These are phyloP conservation scores for Euura saliciscinereae DNA, from an alignment of 1,140 invertebrate genomes.

Conservation along the genomic window DNA sequence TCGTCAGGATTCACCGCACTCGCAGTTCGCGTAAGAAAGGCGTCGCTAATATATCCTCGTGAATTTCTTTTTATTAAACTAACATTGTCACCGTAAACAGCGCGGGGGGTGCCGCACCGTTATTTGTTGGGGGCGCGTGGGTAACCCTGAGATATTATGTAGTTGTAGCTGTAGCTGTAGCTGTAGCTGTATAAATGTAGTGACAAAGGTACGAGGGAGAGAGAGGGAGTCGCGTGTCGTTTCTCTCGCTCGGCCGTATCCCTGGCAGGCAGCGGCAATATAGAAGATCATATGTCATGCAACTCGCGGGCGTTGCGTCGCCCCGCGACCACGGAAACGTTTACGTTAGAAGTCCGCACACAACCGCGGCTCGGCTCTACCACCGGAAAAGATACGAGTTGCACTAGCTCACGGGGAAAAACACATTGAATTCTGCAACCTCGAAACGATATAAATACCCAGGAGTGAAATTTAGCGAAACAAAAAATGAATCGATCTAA, in stretches of 20 bases:
- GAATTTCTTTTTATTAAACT: constrained; percentile 37
- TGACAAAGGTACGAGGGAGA: constrained; percentile 29
- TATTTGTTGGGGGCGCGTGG: constrained; percentile 38
- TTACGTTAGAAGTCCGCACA: neutral
- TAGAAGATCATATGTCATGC: constrained; percentile 54
- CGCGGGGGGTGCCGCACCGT: constrained; percentile 25
- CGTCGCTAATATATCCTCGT: constrained; percentile 8
- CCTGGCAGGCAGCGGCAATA: constrained; percentile 44
- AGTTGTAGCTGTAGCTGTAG: constrained; percentile 22
- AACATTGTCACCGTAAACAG: constrained; percentile 18
- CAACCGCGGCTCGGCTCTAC: too few relatives aligned
- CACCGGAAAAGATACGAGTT: too few relatives aligned
- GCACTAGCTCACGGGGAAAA: too few relatives aligned
- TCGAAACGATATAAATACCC: too few relatives aligned
- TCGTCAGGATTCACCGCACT: too few relatives aligned
- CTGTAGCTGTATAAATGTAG: constrained; percentile 21
- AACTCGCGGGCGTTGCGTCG: constrained; percentile 23
- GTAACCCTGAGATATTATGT: constrained; percentile 48
- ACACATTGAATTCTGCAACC: too few relatives aligned
- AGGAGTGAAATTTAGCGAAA: too few relatives aligned
- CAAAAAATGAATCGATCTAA: too few relatives aligned
- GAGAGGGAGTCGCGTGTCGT: constrained; percentile 26
- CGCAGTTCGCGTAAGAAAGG: too few relatives aligned
- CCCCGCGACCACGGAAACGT: neutral
- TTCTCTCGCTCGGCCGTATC: neutral